phyloP scores from a whole-genome alignment of 1,140 invertebrate genomes.

The Maniola jurtina region DNA sequence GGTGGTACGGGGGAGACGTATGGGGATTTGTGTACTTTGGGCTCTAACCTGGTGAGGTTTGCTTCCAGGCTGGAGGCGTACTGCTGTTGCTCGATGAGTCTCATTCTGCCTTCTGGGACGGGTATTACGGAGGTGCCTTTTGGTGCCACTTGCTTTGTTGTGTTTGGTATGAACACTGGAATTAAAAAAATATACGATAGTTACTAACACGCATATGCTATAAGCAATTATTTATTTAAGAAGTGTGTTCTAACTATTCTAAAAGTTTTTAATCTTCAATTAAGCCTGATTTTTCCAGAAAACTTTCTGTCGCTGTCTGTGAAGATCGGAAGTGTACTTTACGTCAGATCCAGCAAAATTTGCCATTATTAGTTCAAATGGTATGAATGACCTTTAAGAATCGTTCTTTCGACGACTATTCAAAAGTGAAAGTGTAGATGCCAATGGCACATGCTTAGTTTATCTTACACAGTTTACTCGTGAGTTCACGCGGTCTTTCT shows the following conservation, averaged over 20 bases:
- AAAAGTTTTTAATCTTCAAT: too few species aligned
- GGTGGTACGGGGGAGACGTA: slow-evolving; percentile 31
- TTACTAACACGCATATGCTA: too few species aligned
- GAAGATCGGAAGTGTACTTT: too few species aligned
- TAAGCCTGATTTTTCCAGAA: too few species aligned
- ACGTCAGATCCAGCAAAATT: too few species aligned
- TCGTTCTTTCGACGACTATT: too few species aligned
- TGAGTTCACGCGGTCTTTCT: slow-evolving; percentile 79
- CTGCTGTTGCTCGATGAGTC: slow-evolving; percentile 73
- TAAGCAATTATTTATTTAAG: too few species aligned
- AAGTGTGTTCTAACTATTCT: too few species aligned
- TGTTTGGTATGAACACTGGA: slow-evolving; percentile 58
- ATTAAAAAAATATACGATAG: slow-evolving; percentile 18
- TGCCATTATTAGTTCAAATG: too few species aligned
- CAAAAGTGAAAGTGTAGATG: slow-evolving; percentile 31
- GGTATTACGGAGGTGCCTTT: slow-evolving; percentile 68
- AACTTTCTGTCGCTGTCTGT: too few species aligned
- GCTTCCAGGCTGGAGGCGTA: slow-evolving; percentile 82
- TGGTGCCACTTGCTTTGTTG: slow-evolving; percentile 56
- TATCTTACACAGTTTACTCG: slow-evolving; percentile 62
- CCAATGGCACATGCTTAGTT: neutral
- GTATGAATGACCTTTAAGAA: too few species aligned
- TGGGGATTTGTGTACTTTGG: slow-evolving; percentile 42
- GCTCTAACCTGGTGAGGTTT: slow-evolving; percentile 72
- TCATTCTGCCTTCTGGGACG: slow-evolving; percentile 78